Evolutionary conservation across 2,113 vertebrate genomes (phyloP), one percentile per base, ranked within the genome.

Genomic region (Cettia cetti): DNA sequence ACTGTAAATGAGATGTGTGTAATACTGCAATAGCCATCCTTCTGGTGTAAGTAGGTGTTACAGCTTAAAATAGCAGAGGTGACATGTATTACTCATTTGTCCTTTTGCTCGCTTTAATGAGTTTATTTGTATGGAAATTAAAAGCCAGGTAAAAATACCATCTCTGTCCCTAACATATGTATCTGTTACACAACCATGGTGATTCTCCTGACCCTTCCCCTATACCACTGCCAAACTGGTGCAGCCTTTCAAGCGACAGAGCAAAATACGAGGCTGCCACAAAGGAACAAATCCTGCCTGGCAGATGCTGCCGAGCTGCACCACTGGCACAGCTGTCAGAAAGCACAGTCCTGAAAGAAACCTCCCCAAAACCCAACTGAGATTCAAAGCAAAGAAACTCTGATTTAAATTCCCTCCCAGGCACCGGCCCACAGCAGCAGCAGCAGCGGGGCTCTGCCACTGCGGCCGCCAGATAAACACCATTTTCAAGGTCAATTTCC

Each of bases 401-500:
- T 47, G 88, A 71, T 90, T 95, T 77, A 53, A 81, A 90, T 85
- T 68, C 82, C 71, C 59, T 31, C 57, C 20, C 74, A 56, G 70
- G 68, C 21, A 0, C 59, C 4, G 2, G n/a, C 89, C 92, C 44
- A 42, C 45, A 82, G 65, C 61, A 84, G 79, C 56, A 82, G 68
- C 65, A 77, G 76, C 78, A 80, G 79, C 23, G 0, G 84, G 77
- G 74, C 90, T 86, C 64, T 35, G 57, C 65, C 89, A 5, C 90
- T 68, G 77, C 21, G 20, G 45, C 94, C 56, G 1, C 87, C 78
- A 89, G 94, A 96, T 94, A 97, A 97, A 96, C 94, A 92, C 88
- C 84, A 69, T 94, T 97, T 97, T 97, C 96, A 97, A 97, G 96
- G 96, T 95, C 97, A 97, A 96, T 97, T 97, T 97, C 94, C 95